Evolutionary conservation across 2,888 invertebrate genomes (phyloP).

Genomic region (Drosophila falleni): DNA sequence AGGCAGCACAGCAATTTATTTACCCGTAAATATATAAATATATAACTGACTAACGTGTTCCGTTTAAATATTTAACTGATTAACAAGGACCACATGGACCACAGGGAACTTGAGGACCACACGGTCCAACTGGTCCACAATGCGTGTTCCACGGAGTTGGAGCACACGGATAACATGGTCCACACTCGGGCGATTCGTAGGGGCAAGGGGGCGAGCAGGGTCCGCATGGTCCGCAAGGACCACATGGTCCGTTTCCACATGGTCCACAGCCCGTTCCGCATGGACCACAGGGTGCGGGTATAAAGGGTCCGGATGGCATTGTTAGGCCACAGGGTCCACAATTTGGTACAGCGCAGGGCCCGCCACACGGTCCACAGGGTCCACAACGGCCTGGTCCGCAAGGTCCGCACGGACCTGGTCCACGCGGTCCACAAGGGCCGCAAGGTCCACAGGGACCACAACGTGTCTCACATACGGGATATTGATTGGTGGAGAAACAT

Average conservation of each 20-base stretch:
- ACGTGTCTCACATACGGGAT: constrained; percentile 16
- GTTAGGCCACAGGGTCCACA: constrained; percentile 12
- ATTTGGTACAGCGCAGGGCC: constrained; percentile 14
- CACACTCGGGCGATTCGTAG: constrained; percentile 11
- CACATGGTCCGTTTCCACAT: constrained; percentile 11
- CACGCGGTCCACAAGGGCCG: background rate
- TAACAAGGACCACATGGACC: constrained; percentile 13
- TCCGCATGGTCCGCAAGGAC: constrained; percentile 6
- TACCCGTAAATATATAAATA: background rate
- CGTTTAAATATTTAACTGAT: background rate
- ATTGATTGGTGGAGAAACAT: constrained; percentile 9
- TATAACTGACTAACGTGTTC: background rate
- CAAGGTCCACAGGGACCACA: constrained; percentile 8
- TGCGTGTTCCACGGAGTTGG: constrained; percentile 10
- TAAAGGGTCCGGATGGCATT: constrained; percentile 12
- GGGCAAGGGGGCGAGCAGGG: constrained; percentile 13
- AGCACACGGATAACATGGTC: constrained; percentile 12
- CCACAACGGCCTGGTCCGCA: constrained; percentile 7
- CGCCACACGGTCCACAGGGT: constrained; percentile 13
- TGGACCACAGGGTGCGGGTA: constrained; percentile 2
- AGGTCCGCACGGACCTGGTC: background rate
- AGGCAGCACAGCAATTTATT: constrained; percentile 12
- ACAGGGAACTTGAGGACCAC: constrained; percentile 15
- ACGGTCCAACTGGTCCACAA: constrained; percentile 14
- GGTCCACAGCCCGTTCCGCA: constrained; percentile 10